Evolutionary conservation across 2,113 vertebrate genomes (phyloP).

Genomic region (Chrysochloris asiatica): DNA sequence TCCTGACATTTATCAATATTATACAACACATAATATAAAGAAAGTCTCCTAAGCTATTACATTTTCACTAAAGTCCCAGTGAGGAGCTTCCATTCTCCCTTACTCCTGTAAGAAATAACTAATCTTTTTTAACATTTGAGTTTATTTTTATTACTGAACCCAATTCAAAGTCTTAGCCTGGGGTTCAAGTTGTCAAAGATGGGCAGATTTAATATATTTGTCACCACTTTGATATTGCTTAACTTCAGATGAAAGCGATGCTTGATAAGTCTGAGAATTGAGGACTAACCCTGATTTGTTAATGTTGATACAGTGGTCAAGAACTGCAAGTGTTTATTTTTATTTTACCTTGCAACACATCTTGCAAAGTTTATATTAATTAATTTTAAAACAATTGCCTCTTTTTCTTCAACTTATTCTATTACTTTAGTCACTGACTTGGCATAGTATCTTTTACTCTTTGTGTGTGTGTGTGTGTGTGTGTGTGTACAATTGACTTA

Average conservation of each 20-base stretch:
- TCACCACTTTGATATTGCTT: slow-evolving; percentile 82
- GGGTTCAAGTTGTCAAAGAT: slow-evolving; percentile 81
- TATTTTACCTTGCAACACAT: background rate
- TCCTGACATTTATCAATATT: slow-evolving; percentile 40
- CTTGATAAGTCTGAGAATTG: slow-evolving; percentile 68
- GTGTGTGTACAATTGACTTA: slow-evolving; percentile 9
- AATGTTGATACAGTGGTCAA: slow-evolving; percentile 30
- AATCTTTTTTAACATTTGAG: slow-evolving; percentile 73
- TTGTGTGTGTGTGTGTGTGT: too few species aligned
- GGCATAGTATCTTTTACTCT: background rate
- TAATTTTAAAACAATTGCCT: slow-evolving; percentile 43
- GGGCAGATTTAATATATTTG: slow-evolving; percentile 87
- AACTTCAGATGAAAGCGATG: slow-evolving; percentile 77
- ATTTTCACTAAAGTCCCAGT: slow-evolving; percentile 19
- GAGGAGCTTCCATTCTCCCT: slow-evolving; percentile 46
- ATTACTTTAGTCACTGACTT: slow-evolving; percentile 44
- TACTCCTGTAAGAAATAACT: slow-evolving; percentile 69
- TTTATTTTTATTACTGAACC: slow-evolving; percentile 81
- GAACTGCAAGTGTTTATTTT: slow-evolving; percentile 58
- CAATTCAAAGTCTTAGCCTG: slow-evolving; percentile 83
- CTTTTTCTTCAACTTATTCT: slow-evolving; percentile 47
- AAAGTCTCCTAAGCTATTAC: background rate
- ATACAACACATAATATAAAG: background rate
- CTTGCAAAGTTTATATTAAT: slow-evolving; percentile 36
- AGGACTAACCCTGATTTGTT: slow-evolving; percentile 61